phyloP scores from a whole-genome alignment of 2,888 invertebrate species.

The Plebejus melissa region DNA sequence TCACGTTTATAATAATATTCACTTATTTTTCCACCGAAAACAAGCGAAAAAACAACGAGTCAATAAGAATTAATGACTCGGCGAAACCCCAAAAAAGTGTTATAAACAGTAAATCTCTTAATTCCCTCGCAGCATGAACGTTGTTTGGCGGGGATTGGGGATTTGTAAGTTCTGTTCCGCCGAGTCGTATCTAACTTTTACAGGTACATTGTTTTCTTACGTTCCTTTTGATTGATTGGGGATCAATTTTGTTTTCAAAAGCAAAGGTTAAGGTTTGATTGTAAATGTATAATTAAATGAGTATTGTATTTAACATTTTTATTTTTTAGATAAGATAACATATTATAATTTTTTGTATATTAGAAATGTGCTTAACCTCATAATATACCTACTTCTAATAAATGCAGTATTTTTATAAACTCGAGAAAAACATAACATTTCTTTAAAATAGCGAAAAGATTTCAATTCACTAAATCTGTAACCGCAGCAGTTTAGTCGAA shows the following conservation, averaged over 20 bases:
- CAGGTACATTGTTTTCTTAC: constrained; percentile 39
- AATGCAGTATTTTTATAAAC: neutral
- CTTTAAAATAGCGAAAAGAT: neutral
- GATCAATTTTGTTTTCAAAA: neutral
- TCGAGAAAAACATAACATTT: neutral
- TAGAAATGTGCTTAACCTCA: no score
- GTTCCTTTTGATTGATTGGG: neutral
- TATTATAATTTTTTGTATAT: no score
- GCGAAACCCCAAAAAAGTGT: constrained; percentile 34
- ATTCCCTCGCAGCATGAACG: constrained; percentile 54
- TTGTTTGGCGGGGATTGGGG: constrained; percentile 64
- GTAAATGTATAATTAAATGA: neutral
- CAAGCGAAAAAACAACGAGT: neutral
- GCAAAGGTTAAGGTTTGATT: neutral
- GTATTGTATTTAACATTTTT: no score
- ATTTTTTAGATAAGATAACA: no score
- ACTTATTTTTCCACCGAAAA: neutral
- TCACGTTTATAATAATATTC: neutral
- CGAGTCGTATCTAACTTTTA: constrained; percentile 52
- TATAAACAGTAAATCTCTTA: constrained; percentile 41
- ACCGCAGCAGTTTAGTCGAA: constrained; percentile 46
- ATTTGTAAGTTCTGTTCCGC: constrained; percentile 73
- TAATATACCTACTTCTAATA: no score
- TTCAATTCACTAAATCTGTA: constrained; percentile 28
- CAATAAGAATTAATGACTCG: constrained; percentile 16